Percentiles rank a stretch among this genome's conserved stretches.
Evolutionary conservation across 2,888 invertebrate genomes (phyloP).

Genomic region (Ophion ellenae): DNA sequence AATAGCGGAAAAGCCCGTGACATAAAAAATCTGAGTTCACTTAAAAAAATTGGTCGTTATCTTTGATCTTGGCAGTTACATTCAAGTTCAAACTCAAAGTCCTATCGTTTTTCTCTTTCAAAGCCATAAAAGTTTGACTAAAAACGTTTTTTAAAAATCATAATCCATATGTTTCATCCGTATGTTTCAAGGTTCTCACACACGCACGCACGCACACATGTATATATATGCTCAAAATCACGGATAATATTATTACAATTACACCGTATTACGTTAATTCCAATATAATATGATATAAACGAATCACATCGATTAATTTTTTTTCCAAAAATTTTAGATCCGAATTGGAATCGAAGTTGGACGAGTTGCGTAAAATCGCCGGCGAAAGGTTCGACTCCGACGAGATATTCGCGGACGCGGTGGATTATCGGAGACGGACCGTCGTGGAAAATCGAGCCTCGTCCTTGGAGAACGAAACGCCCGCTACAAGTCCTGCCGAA

Average conservation of each 20-base stretch:
- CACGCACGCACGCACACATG: too few relatives aligned
- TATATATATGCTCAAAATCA: background rate
- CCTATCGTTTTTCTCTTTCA: too few relatives aligned
- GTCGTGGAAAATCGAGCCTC: conserved; percentile 76
- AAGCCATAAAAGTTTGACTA: too few relatives aligned
- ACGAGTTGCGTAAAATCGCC: conserved; percentile 75
- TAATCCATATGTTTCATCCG: background rate
- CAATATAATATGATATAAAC: background rate
- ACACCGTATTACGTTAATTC: background rate
- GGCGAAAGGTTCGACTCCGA: conserved; percentile 73
- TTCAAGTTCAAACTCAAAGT: too few relatives aligned
- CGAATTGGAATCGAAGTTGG: conserved; percentile 79
- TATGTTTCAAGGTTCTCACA: background rate
- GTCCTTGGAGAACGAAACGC: conserved; percentile 22
- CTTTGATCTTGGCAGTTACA: too few relatives aligned
- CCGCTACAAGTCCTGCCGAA: conserved; percentile 40
- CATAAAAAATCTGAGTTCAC: background rate
- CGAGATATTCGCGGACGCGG: conserved; percentile 72
- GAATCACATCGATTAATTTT: background rate
- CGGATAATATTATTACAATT: conserved; percentile 8
- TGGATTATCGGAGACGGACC: conserved; percentile 73
- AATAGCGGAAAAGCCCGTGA: background rate
- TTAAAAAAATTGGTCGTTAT: too few relatives aligned
- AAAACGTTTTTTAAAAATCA: too few relatives aligned
- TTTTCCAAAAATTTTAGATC: conserved; percentile 69